Base-by-base conservation (phyloP, 2,113 vertebrate species). In the Laticauda laticaudata region DNA sequence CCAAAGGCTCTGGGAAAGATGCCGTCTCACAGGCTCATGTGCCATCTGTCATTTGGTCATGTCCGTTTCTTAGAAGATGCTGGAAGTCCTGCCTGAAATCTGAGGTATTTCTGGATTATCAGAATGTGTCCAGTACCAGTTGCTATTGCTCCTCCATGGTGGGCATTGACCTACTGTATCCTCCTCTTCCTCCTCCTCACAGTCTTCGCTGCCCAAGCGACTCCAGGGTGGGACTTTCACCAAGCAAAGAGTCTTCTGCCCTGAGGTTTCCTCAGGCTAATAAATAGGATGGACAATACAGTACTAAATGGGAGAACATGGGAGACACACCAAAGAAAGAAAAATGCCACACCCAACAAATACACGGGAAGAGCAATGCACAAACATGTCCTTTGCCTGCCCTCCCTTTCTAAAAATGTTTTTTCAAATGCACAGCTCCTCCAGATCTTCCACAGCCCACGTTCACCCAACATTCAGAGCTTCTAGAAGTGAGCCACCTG, bases 231-330 rank as follows among this genome's bases (percentile, higher is more conserved):
- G 97, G 1, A 97, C 96, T 92, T 95, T 97, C 97, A 97, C 96
- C 96, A 97, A 97, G 93, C 98, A 97, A 93, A 98, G 97, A 97
- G 96, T 97, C 96, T 97, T 95, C 96, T 97, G 97, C 97, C 96
- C 98, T 93, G 97, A 94, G 10, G 97, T 97, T 93, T 98, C 98
- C 97, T 97, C 95, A 51, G 91, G 96, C 97, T 98, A 96, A 88
- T 55, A 94, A 95, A 95, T 94, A 94, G 3, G 94, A 94, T 94
- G 97, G 92, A 96, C 15, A 53, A 95, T 2, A 45, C 12, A 53
- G 95, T 2, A 39, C 91, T 45, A 4, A 69, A 0, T 15, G 45
- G 43, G 94, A 85, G 86, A 54, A 94, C 85, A 97, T 92, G 55
- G 54, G 48, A 97, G 93, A 94, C 93, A 87, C 96, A 93, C 88